Evolutionary conservation across 2,888 invertebrate species (phyloP).

Genomic region (Nomada flava): DNA sequence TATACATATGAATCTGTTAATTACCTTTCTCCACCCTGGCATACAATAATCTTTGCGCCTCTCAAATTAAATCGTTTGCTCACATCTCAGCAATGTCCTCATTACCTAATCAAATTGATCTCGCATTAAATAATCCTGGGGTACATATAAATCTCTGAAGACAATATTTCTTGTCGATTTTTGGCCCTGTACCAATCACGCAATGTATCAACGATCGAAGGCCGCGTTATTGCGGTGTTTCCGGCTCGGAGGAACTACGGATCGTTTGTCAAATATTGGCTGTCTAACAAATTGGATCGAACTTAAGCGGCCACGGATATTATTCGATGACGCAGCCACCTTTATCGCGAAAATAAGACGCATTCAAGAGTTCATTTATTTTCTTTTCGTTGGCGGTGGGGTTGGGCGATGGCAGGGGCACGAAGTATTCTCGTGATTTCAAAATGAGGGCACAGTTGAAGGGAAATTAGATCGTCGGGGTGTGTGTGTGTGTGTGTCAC

Average conservation of each 20-base stretch:
- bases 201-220: constrained; percentile 13
- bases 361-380: constrained; percentile 7
- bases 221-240: constrained; percentile 5
- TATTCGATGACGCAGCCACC: constrained; percentile 4
- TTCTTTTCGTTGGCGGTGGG: neutral
- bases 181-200: neutral
- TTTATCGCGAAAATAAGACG: constrained; percentile 17
- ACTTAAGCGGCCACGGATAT: neutral
- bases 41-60: neutral
- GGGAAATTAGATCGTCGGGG: neutral
- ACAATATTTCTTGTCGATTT: constrained; percentile 5
- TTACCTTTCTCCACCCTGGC: too few species aligned
- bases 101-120: neutral
- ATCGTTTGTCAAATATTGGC: constrained; percentile 32
- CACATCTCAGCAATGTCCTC: neutral
- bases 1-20: too few species aligned
- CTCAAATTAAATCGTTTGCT: neutral
- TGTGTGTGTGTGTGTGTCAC: neutral
- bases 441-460: neutral
- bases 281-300: constrained; percentile 16
- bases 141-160: neutral
- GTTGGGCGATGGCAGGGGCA: too few species aligned
- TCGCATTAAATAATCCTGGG: neutral
- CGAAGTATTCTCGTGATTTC: neutral
- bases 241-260: neutral